A percentile compares a stretch with the other conserved stretches of the same genome.
These are phyloP conservation scores for Phrynocephalus versicolor DNA, from an alignment of 2,113 vertebrate genomes.

Conservation along the genomic window DNA sequence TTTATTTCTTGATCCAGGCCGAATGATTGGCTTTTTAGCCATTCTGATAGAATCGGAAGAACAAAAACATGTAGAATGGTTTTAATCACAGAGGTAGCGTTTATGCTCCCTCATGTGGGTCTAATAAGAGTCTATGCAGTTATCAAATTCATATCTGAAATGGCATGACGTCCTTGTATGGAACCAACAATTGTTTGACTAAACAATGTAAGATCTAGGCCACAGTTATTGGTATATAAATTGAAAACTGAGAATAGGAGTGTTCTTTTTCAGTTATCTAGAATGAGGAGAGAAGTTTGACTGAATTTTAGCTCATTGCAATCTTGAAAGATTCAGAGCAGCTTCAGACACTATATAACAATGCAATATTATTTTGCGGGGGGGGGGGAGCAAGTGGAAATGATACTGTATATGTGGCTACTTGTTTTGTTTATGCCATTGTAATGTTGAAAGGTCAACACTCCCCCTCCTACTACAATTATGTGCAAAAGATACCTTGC, in stretches of 20 bases:
- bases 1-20: background rate
- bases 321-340: conserved; percentile 22
- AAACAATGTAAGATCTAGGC: background rate
- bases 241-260: background rate
- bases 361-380: background rate
- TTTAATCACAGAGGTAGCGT: background rate
- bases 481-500: background rate
- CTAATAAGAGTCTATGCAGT: background rate
- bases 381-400: background rate
- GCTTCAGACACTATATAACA: conserved; percentile 22
- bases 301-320: background rate
- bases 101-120: background rate
- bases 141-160: background rate
- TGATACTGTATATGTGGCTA: background rate
- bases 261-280: background rate
- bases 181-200: background rate
- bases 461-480: background rate
- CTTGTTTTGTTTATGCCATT: background rate
- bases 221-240: background rate
- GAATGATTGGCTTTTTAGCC: background rate
- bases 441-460: background rate
- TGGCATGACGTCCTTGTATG: background rate
- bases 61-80: background rate
- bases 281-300: background rate
- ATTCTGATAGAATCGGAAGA: background rate